Conservation (phyloP, 2,888 invertebrate genomes). For the Crepidodera aurea region DNA sequence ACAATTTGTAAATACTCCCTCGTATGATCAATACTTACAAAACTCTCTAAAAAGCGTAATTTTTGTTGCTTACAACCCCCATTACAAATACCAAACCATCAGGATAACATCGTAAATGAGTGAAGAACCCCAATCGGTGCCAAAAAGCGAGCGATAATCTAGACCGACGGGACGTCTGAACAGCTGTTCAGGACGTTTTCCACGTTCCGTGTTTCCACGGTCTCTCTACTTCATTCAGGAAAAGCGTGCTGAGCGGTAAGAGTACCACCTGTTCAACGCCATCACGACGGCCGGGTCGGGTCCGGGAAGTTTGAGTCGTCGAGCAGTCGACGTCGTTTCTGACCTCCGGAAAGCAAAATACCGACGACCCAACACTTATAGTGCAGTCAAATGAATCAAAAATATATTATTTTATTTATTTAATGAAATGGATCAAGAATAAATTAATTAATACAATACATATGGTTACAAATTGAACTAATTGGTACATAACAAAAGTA, state of each 20-base stretch:
- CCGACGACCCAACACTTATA: background rate
- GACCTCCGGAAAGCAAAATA: conserved; percentile 29
- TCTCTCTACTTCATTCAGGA: conserved; percentile 2
- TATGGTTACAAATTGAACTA: no score
- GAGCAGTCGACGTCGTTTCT: conserved; percentile 21
- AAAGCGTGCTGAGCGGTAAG: conserved; percentile 36
- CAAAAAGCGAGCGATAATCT: conserved; percentile 1
- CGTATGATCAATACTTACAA: no score
- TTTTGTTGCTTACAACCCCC: no score
- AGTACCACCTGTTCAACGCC: conserved; percentile 40
- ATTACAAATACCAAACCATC: no score
- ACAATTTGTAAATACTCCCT: no score
- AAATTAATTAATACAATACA: no score
- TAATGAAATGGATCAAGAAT: no score
- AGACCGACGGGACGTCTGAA: conserved; percentile 20
- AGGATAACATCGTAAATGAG: background rate
- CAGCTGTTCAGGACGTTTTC: conserved; percentile 27
- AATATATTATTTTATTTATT: no score
- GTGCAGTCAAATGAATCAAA: background rate
- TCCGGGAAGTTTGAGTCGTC: conserved; percentile 12
- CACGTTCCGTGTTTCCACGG: conserved; percentile 8
- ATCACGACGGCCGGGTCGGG: conserved; percentile 14
- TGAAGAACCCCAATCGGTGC: background rate
- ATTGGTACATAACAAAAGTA: no score
- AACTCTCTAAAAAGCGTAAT: no score